These are phyloP conservation scores for Elanus axillaris DNA, from an alignment of 2,113 vertebrate genomes.

Conservation along the genomic window DNA sequence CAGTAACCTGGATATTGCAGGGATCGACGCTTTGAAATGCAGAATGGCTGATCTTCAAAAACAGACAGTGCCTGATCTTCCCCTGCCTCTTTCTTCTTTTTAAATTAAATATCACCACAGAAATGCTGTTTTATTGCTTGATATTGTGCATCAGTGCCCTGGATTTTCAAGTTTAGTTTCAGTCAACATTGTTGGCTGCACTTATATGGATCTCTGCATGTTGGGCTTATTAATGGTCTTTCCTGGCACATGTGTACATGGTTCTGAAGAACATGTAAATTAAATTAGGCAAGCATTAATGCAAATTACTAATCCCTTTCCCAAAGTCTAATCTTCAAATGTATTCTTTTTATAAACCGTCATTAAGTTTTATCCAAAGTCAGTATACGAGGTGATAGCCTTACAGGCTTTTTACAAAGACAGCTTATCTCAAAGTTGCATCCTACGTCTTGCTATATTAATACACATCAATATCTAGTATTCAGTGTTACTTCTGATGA, in stretches of 20 bases:
- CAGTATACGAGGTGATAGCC: constrained; percentile 34
- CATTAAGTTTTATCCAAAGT: constrained; percentile 66
- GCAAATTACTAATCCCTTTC: constrained; percentile 75
- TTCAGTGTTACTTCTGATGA: neutral
- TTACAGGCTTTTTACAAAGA: constrained; percentile 4
- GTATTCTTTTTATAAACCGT: constrained; percentile 65
- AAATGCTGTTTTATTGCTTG: constrained; percentile 82
- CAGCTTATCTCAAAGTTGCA: neutral
- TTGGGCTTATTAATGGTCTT: constrained; percentile 75
- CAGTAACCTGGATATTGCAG: constrained; percentile 90
- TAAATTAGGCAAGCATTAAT: constrained; percentile 74
- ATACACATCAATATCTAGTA: neutral
- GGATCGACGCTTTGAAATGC: constrained; percentile 84
- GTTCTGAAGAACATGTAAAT: constrained; percentile 76
- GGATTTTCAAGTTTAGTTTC: constrained; percentile 82
- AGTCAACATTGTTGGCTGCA: constrained; percentile 75
- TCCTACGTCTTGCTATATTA: neutral
- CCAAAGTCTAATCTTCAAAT: constrained; percentile 72
- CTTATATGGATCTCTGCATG: constrained; percentile 76
- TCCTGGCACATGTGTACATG: constrained; percentile 69
- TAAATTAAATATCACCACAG: constrained; percentile 83
- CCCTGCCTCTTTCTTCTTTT: constrained; percentile 79
- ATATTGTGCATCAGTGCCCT: constrained; percentile 81
- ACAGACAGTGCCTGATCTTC: constrained; percentile 82
- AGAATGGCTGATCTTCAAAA: constrained; percentile 81